Percentiles rank a stretch among this genome's conserved stretches.
phyloP scores from a whole-genome alignment of 2,888 invertebrate species.

The Ormyrus nitidulus region DNA sequence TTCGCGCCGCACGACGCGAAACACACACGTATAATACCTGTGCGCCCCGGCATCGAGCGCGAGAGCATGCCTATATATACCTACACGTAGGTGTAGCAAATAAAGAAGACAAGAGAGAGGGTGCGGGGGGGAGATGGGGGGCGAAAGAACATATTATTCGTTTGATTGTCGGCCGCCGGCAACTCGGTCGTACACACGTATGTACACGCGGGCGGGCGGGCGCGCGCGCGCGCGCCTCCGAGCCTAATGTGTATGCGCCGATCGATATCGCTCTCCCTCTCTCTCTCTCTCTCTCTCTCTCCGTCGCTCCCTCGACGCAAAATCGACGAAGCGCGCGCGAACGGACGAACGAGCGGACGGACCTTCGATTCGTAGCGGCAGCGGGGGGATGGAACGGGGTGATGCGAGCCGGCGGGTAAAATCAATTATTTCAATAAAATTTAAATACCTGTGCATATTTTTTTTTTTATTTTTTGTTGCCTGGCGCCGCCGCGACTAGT shows the following conservation, averaged over 20 bases:
- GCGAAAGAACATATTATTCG: slow-evolving; percentile 21
- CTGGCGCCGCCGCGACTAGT: too few relatives aligned
- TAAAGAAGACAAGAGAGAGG: slow-evolving; percentile 1
- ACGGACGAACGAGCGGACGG: slow-evolving; percentile 11
- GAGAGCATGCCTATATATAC: not conserved
- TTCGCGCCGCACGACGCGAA: not conserved
- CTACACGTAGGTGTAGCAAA: slow-evolving; percentile 7
- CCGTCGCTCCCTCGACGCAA: not conserved
- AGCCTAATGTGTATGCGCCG: not conserved
- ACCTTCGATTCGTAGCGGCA: not conserved
- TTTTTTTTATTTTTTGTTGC: not conserved
- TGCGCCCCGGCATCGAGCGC: not conserved
- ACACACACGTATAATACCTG: slow-evolving; percentile 5
- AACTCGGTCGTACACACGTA: not conserved
- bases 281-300: slow-evolving; percentile 31
- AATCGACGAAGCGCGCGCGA: slow-evolving; percentile 39
- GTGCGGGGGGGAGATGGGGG: not conserved
- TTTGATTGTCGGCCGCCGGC: slow-evolving; percentile 35
- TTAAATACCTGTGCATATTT: not conserved
- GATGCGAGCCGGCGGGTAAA: not conserved
- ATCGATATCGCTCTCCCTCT: slow-evolving; percentile 42
- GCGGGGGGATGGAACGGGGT: too few relatives aligned
- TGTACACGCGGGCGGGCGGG: not conserved
- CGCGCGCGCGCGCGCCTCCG: not conserved
- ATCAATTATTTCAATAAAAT: not conserved